Percentiles rank a stretch among this genome's conserved stretches.
phyloP scores from a whole-genome alignment of 2,113 vertebrate species.

The Mesocricetus auratus region DNA sequence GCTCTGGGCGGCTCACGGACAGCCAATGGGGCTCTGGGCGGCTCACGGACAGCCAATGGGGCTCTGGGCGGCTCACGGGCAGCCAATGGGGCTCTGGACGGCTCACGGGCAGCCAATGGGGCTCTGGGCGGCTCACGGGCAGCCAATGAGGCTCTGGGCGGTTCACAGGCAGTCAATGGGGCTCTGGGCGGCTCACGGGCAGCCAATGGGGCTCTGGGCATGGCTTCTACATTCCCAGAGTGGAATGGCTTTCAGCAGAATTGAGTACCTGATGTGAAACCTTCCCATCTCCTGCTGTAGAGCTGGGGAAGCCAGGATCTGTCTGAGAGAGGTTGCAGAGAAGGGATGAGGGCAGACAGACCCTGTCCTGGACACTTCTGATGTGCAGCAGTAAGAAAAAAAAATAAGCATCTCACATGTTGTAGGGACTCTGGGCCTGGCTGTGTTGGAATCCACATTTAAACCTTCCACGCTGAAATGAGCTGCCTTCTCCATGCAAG shows the following conservation, averaged over 20 bases:
- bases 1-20: neutral
- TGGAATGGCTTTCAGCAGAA: neutral
- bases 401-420: neutral
- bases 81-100: no score
- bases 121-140: no score
- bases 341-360: neutral
- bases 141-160: no score
- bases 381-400: neutral
- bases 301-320: neutral
- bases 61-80: no score
- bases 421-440: neutral
- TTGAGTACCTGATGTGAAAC: neutral
- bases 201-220: neutral
- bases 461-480: neutral
- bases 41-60: no score
- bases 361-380: neutral
- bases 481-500: neutral
- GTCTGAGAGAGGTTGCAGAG: neutral
- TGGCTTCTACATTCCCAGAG: neutral
- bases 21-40: no score
- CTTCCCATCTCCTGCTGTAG: neutral
- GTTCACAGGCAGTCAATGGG: no score
- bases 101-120: no score
- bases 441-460: neutral
- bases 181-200: no score